Evolutionary conservation across 2,797 vertebrate genomes (phyloP), one percentile per base, ranked within the genome.

Genomic region (Xyrichtys novacula): DNA sequence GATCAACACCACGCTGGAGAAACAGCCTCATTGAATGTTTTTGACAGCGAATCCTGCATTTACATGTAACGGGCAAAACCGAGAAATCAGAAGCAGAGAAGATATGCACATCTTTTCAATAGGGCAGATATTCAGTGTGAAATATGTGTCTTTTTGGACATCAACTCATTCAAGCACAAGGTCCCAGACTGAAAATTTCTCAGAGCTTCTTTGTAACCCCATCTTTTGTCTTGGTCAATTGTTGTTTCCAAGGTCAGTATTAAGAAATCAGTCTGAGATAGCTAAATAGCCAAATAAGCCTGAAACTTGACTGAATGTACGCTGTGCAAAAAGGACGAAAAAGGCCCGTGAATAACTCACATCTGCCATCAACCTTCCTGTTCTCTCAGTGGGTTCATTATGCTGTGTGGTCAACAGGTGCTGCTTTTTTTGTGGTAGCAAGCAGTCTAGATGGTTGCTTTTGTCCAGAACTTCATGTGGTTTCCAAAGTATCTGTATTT

Each of bases 331-430:
- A 31, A 50, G n/a, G 19, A 6, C 43, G 12, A 6, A 25, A 29
- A 26, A 46, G 17, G 64, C 28, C 5, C 7, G 47, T 34, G 16
- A 67, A 40, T 19, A 7, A 26, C 15, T 56, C 23, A 67, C 74
- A 74, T 65, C 40, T 82, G 59, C 39, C 29, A 46, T 40, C 62
- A 38, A 14, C 40, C 5, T 22, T 12, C 15, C 14, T 17, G 14
- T 20, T 6, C 3, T 12, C 25, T 60, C 43, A 60, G 53, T 53
- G 36, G 43, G 4, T 76, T 65, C 54, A 54, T 53, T 38, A 61
- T 70, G 59, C 65, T 46, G 59, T 73, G 66, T 82, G 78, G 72
- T 66, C 63, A 71, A 81, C 78, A 88, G 80, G 70, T 91, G 84
- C 10, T 46, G 32, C n/a, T 60, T 69, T 67, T 9, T 71, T 40